phyloP scores from a whole-genome alignment of 2,888 invertebrate genomes.

The Electrophaes corylata region DNA sequence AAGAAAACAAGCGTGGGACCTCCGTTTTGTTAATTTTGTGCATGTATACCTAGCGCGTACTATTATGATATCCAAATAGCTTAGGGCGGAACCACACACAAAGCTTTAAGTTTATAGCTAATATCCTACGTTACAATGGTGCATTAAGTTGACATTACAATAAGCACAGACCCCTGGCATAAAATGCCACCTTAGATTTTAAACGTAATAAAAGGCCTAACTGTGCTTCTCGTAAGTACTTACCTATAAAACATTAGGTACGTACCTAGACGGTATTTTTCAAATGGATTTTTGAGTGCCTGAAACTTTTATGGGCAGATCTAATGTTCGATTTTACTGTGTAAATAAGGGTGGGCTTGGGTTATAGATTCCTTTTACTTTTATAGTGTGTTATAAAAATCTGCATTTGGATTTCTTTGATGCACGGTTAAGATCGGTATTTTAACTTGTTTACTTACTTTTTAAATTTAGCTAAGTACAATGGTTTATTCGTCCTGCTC shows the following conservation, averaged over 20 bases:
- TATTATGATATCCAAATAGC: slow-evolving; percentile 31
- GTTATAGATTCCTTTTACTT: slow-evolving; percentile 73
- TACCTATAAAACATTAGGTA: neutral
- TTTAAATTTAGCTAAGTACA: too few species aligned
- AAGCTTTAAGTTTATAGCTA: slow-evolving; percentile 58
- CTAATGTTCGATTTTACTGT: slow-evolving; percentile 77
- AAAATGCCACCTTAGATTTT: slow-evolving; percentile 54
- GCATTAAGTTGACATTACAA: slow-evolving; percentile 62
- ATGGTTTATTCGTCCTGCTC: too few species aligned
- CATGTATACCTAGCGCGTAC: slow-evolving; percentile 33
- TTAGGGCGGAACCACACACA: slow-evolving; percentile 48
- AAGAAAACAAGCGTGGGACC: too few species aligned
- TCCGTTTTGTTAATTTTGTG: too few species aligned
- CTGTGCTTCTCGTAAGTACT: neutral
- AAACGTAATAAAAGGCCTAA: slow-evolving; percentile 49
- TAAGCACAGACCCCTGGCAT: slow-evolving; percentile 51
- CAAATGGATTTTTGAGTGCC: slow-evolving; percentile 84
- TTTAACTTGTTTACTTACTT: too few species aligned
- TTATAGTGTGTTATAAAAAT: slow-evolving; percentile 75
- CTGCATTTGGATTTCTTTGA: slow-evolving; percentile 62
- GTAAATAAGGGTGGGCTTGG: slow-evolving; percentile 59
- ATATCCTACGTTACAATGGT: slow-evolving; percentile 54
- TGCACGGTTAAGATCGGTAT: neutral
- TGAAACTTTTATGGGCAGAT: slow-evolving; percentile 78
- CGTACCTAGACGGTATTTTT: slow-evolving; percentile 62